Evolutionary conservation across 2,888 invertebrate genomes (phyloP), one percentile per base, ranked within the genome.

Genomic region (Drosophila lutescens): DNA sequence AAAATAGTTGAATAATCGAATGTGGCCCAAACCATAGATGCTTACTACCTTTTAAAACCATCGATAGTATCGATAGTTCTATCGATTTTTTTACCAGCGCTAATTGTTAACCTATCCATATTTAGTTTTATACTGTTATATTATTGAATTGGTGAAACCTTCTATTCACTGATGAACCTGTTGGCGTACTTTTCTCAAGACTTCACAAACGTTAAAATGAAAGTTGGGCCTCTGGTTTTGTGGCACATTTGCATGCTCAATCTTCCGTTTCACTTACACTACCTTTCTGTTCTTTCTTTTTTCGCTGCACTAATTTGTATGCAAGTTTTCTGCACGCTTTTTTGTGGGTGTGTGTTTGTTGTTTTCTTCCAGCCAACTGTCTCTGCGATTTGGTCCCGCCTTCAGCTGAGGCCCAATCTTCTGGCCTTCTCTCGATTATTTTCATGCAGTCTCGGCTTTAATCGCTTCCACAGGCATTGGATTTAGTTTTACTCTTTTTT

Each of bases 241-340:
- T 13, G 20, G 23, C 44, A n/a, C 49, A 63, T 43, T 43, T 41
- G 50, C 49, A 46, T 60, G 46, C 40, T 47, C 55, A 36, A 55
- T 43, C 38, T n/a, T 20, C 6, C 23, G 17, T 32, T 36, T 30
- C 30, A 30, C 46, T 47, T 47, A 15, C 46, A 47, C 10, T 30
- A 30, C 15, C 46, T n/a, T 30, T 10, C 26, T 10, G 5, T 23
- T 36, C n/a, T 23, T 13, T 43, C 53, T 30, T 43, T 34, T 34
- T 34, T 34, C n/a, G 7, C 23, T 2, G 7, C 41, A 46, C 56
- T 51, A 56, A 62, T 70, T 70, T 70, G 34, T 30, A 70, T 55
- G 55, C 49, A 55, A 44, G 49, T 40, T 55, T 53, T 41, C 7
- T 4, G 23, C 34, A 3, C 23, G 15, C 17, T 12, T 20, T 20